Conservation (phyloP, 2,888 invertebrate genomes). For the Lycocerus yunnanus region DNA sequence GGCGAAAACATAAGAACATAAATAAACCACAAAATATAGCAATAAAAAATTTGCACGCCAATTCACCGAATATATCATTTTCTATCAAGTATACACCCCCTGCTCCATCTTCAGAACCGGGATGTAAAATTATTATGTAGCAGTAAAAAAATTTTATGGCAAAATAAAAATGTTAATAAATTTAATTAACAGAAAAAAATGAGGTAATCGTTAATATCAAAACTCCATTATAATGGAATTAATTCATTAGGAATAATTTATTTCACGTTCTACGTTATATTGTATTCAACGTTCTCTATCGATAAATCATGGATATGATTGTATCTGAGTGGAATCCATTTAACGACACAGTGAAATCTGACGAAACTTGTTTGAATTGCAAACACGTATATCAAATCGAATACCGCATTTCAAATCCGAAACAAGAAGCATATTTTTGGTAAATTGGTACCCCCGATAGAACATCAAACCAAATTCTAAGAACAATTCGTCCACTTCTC, state of each 20-base stretch:
- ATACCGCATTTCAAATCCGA: background rate
- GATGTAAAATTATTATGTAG: background rate
- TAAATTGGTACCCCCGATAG: background rate
- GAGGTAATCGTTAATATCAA: background rate
- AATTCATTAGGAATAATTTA: background rate
- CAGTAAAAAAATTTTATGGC: background rate
- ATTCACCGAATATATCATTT: background rate
- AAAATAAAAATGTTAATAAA: background rate
- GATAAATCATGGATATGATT: background rate
- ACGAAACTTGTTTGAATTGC: background rate
- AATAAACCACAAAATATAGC: background rate
- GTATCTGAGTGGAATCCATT: background rate
- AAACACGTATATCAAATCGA: background rate
- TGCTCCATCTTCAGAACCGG: too few relatives aligned
- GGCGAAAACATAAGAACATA: background rate
- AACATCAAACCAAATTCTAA: too few relatives aligned
- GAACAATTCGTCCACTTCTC: too few relatives aligned
- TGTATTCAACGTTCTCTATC: background rate
- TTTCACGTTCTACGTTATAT: background rate
- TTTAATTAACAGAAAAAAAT: background rate
- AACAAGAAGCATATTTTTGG: background rate
- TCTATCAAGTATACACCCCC: background rate
- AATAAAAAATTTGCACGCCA: background rate
- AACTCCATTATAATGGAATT: background rate
- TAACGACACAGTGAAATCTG: background rate